Base-by-base conservation (phyloP, 2,113 vertebrate genomes). In the Enhydra lutris region DNA sequence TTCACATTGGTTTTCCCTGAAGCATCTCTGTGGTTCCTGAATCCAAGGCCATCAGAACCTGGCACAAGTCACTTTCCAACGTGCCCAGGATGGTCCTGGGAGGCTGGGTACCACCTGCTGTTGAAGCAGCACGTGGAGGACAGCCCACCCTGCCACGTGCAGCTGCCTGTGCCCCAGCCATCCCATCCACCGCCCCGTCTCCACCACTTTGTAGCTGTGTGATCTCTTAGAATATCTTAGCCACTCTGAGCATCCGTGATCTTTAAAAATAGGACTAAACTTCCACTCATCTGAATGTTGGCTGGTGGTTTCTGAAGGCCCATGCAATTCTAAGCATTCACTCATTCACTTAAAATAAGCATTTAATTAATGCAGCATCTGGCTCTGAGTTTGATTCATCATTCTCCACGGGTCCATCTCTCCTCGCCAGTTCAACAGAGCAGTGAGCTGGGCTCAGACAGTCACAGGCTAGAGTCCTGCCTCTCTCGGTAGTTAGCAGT, bases 91-190 rank as follows among this genome's bases (percentile, higher is more conserved):
- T 26, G 45, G 26, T 15, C 59, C 39, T 7, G 18, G 12, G 7
- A 26, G 88, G 20, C 42, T 74, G 50, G 71, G 17, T 5, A 4
- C n/a, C 1, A 9, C 24, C 8, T 39, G 3, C 3, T 8, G 5
- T 18, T 4, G 6, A 39, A 42, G 67, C 29, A 24, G 29, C 80
- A 1, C 0, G 31, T 3, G 8, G 82, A 8, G 71, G 26, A 15
- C 2, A 20, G 67, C 69, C 36, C 29, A 20, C 42, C 15, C 11
- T 3, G 39, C 8, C 84, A n/a, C 0, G 0, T 1, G 29, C n/a
- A 13, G 45, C 31, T 11, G 23, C 55, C 55, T 24, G 89, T 7
- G 42, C 7, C 15, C 65, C 18, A 10, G 42, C 45, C 12, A 2
- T 36, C 7, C 82, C 31, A 5, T 0, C 13, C 15, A 1, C 83